Evolutionary conservation across 2,113 vertebrate genomes (phyloP).

Genomic region (Enhydra lutris): DNA sequence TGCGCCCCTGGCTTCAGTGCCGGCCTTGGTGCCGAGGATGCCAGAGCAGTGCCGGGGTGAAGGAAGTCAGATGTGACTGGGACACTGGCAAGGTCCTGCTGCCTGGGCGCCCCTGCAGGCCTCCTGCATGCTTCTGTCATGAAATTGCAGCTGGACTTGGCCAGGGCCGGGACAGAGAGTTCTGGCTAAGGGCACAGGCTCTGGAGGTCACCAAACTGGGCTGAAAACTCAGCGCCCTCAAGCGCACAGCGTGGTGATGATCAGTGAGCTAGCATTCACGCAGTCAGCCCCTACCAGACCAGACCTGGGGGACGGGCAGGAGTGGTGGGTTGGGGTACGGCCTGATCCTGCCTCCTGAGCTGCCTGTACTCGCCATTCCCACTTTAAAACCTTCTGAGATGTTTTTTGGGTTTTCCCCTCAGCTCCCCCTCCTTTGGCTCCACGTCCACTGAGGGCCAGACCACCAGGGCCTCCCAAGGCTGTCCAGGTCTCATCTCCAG

Average conservation of each 20-base stretch:
- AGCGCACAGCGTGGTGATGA: fast-evolving
- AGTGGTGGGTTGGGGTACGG: not conserved
- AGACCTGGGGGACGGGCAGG: fast-evolving
- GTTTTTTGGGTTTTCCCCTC: not conserved
- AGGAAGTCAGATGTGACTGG: not conserved
- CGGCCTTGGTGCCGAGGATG: not conserved
- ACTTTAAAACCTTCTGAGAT: not conserved
- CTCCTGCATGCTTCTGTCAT: not conserved
- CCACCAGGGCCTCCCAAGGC: no score
- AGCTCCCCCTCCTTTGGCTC: not conserved
- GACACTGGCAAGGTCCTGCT: not conserved
- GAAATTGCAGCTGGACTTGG: not conserved
- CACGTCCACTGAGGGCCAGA: not conserved
- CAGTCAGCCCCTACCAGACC: no score
- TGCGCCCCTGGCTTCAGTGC: not conserved
- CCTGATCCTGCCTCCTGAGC: not conserved
- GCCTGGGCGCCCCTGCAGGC: not conserved
- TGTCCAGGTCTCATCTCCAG: not conserved
- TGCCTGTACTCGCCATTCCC: not conserved
- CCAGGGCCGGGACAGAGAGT: not conserved
- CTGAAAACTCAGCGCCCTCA: not conserved
- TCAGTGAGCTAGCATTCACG: fast-evolving
- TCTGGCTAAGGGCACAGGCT: not conserved
- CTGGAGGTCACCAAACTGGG: not conserved
- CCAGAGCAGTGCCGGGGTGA: not conserved